Percentiles rank a stretch among this genome's conserved stretches.
Evolutionary conservation across 1,140 invertebrate genomes (phyloP).

Genomic region (Diorhabda sublineata): DNA sequence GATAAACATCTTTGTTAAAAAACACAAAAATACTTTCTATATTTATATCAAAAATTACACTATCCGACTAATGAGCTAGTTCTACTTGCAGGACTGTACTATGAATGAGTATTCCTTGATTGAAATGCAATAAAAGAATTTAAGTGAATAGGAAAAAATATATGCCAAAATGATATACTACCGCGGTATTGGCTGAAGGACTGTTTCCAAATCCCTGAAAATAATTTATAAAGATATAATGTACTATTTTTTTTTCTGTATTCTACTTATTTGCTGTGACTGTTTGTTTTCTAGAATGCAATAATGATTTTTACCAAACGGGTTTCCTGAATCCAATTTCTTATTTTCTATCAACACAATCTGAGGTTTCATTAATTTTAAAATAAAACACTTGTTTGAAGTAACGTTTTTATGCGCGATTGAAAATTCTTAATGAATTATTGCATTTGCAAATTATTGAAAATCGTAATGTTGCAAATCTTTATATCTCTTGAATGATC

Average conservation of each 20-base stretch:
- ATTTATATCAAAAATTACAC: not conserved
- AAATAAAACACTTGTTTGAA: too few relatives aligned
- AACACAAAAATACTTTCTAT: not conserved
- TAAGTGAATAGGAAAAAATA: conserved; percentile 34
- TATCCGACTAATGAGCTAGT: not conserved
- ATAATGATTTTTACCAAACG: not conserved
- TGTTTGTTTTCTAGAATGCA: conserved; percentile 1
- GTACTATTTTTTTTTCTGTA: conserved; percentile 26
- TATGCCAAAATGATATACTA: conserved; percentile 48
- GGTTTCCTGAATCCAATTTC: not conserved
- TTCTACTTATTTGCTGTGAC: conserved; percentile 12
- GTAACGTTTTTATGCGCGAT: too few relatives aligned
- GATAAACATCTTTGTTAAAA: not conserved
- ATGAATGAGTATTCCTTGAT: conserved; percentile 45
- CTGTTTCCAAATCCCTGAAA: conserved; percentile 50
- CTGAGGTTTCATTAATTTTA: too few relatives aligned
- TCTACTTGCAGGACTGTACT: conserved; percentile 43
- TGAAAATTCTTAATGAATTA: too few relatives aligned
- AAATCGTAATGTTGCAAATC: too few relatives aligned
- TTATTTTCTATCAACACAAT: not conserved
- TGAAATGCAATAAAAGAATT: conserved; percentile 22
- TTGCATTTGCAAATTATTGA: too few relatives aligned
- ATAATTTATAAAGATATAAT: conserved; percentile 40
- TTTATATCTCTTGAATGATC: too few relatives aligned
- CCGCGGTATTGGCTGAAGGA: conserved; percentile 50